Base-by-base conservation (phyloP, 92 coral and sea anemone genomes). In the Parazoanthus darwini region DNA sequence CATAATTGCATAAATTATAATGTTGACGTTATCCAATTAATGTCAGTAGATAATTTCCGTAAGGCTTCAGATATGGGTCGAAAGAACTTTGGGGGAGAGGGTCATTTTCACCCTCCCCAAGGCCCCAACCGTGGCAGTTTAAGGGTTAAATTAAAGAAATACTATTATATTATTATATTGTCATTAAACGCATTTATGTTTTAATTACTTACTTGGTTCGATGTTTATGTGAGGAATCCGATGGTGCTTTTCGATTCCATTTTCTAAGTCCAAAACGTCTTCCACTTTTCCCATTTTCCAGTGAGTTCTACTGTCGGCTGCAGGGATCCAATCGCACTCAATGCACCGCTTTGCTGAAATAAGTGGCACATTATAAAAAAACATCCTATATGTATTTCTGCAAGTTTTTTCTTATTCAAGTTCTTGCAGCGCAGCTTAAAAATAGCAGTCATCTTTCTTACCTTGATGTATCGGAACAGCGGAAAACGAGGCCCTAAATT, bases 271-370 rank as follows among this genome's bases (percentile, higher is more conserved):
- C n/a, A 54, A 7, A 22, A 79, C 22, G 9, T 79, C 67, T 0
- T 50, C 66, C 22, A 46, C 23, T 79, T 38, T 79, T 23, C 37
- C 82, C 36, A 22, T n/a, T 79, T 44, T 79, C 82, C 80, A 76
- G 14, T 2, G 29, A 5, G 82, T 79, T n/a, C 18, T 25, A n/a
- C 65, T 44, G n/a, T 79, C 38, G 3, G 8, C 8, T 13, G n/a
- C 3, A 10, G 82, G 18, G 11, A 18, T 26, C 82, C 82, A 79
- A 51, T 79, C 82, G n/a, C 82, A 79, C 65, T 79, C 82, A 0
- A 79, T 23, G 25, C 82, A 79, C 33, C 13, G 63, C 82, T 79
- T 79, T 26, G 82, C 82, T 79, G 66, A 48, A 48, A 26, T 13
- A 35, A 26, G 39, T 15, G 23, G 2, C 39, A 72, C 77, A 18